phyloP scores from a whole-genome alignment of 2,888 invertebrate genomes.

The Aspidapion aeneum region DNA sequence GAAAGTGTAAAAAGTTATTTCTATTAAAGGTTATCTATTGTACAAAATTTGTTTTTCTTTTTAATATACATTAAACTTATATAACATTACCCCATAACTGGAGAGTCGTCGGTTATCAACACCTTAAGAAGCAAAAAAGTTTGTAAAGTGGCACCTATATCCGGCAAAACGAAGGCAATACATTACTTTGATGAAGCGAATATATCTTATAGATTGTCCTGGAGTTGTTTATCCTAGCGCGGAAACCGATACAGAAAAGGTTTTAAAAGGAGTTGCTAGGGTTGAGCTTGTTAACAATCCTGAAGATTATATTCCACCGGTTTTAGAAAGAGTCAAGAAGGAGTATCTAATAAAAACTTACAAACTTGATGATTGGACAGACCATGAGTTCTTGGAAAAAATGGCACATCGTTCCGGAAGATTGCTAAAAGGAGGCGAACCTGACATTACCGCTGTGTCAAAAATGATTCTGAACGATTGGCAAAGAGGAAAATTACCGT shows the following conservation, averaged over 20 bases:
- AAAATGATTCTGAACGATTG: conserved; percentile 98
- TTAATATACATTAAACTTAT: too few species aligned
- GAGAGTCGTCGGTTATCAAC: conserved; percentile 98
- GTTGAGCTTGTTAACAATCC: conserved; percentile 93
- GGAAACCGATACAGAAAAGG: conserved; percentile 91
- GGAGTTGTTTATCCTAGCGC: conserved; percentile 97
- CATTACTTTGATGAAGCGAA: conserved; percentile 94
- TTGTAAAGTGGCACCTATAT: conserved; percentile 97
- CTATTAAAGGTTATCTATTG: background rate
- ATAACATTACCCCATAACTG: conserved; percentile 98
- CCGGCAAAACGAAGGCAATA: conserved; percentile 99
- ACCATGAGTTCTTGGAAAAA: conserved; percentile 88
- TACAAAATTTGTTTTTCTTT: too few species aligned
- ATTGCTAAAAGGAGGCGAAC: conserved; percentile 94
- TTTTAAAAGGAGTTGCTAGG: conserved; percentile 95
- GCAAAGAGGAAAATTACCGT: conserved; percentile 96
- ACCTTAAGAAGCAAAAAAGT: conserved; percentile 95
- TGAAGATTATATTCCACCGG: conserved; percentile 88
- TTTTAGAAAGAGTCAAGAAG: conserved; percentile 81
- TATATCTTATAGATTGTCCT: conserved; percentile 97
- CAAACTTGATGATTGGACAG: conserved; percentile 77
- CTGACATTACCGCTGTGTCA: conserved; percentile 83
- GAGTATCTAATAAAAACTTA: conserved; percentile 92
- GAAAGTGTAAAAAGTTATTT: background rate
- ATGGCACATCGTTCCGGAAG: conserved; percentile 84